Conservation (phyloP, 2,888 invertebrate species). For the Calameuta filiformis region DNA sequence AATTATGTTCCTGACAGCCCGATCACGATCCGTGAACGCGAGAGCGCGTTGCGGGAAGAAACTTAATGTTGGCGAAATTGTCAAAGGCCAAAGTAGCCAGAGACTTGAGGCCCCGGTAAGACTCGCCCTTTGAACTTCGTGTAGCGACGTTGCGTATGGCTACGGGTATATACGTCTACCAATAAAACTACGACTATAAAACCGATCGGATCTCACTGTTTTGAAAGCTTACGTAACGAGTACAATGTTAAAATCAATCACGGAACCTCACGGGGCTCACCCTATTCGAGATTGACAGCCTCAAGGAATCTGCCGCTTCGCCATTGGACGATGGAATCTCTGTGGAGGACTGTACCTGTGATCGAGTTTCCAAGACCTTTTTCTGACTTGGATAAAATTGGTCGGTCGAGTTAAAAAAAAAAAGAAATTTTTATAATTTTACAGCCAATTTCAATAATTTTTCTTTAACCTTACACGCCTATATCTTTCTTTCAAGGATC, state of each 20-base stretch:
- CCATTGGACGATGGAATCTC: neutral
- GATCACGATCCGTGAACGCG: neutral
- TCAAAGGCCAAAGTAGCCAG: slow-evolving; percentile 15
- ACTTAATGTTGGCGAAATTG: slow-evolving; percentile 20
- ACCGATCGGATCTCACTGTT: slow-evolving; percentile 5
- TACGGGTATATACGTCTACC: neutral
- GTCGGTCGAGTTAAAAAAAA: neutral
- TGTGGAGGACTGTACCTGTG: neutral
- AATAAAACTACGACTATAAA: neutral
- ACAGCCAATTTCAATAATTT: neutral
- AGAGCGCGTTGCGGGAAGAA: neutral
- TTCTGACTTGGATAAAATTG: neutral
- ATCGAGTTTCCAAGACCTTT: neutral
- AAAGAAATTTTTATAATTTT: neutral
- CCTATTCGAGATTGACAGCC: neutral
- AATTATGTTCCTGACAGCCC: slow-evolving; percentile 1
- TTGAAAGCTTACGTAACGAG: slow-evolving; percentile 8
- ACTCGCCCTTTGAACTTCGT: neutral
- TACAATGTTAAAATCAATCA: slow-evolving; percentile 6
- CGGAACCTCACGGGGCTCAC: neutral
- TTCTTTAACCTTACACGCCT: too few species aligned
- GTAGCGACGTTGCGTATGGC: neutral
- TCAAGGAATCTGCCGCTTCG: neutral
- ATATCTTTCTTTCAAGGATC: too few species aligned
- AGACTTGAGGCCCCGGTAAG: neutral